Evolutionary conservation across 2,797 vertebrate genomes (phyloP).

Genomic region (Scolopax bukidnonensis): DNA sequence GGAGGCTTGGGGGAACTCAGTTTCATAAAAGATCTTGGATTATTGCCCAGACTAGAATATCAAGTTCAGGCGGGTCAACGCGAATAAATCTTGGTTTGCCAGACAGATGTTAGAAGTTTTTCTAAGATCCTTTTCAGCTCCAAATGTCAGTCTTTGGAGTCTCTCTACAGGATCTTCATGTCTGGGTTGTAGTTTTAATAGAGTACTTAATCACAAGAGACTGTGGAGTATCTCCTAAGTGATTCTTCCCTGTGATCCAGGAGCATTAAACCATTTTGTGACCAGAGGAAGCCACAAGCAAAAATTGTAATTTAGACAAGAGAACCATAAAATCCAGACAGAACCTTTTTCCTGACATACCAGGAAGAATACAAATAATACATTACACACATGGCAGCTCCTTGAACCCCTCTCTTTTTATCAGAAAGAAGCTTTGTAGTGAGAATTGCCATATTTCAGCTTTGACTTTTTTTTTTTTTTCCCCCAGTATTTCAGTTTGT

Average conservation of each 20-base stretch:
- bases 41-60: background rate
- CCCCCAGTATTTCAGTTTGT: background rate
- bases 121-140: slow-evolving; percentile 8
- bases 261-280: background rate
- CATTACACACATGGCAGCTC: background rate
- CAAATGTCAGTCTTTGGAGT: background rate
- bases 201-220: slow-evolving; percentile 18
- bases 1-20: background rate
- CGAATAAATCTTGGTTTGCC: slow-evolving; percentile 16
- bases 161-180: background rate
- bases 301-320: background rate
- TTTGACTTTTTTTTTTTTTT: background rate
- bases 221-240: background rate
- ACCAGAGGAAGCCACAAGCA: slow-evolving; percentile 4
- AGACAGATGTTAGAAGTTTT: slow-evolving; percentile 16
- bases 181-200: slow-evolving; percentile 40
- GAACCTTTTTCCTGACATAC: background rate
- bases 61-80: background rate
- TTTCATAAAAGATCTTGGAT: slow-evolving; percentile 27
- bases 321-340: background rate
- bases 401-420: background rate
- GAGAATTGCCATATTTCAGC: background rate
- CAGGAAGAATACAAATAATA: background rate
- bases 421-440: background rate
- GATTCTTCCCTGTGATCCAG: background rate